A percentile compares a stretch with the other conserved stretches of the same genome.
phyloP scores from a whole-genome alignment of 2,888 invertebrate genomes.

The Chaetogeoica ovagalla region DNA sequence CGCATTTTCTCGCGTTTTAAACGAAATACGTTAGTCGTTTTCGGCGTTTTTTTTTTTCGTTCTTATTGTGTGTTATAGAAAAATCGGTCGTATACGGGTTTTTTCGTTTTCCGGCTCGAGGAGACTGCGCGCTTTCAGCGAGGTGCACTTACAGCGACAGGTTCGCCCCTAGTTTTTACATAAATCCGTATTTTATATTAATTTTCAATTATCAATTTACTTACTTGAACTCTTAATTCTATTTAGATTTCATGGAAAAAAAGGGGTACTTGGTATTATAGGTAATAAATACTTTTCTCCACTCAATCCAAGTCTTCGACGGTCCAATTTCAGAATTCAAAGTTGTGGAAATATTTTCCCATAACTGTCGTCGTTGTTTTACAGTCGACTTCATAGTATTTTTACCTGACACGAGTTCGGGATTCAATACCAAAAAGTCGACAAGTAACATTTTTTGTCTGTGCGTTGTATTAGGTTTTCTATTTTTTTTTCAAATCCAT shows the following conservation, averaged over 20 bases:
- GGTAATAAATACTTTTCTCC: neutral
- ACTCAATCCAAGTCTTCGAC: neutral
- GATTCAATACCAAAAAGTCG: neutral
- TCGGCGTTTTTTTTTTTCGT: too few relatives aligned
- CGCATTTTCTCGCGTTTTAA: too few relatives aligned
- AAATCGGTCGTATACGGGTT: too few relatives aligned
- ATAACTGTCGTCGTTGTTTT: neutral
- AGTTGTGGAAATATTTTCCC: neutral
- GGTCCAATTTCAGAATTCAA: neutral
- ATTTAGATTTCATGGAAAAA: neutral
- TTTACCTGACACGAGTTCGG: neutral
- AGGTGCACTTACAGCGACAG: too few relatives aligned
- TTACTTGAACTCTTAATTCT: too few relatives aligned
- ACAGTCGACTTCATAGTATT: neutral
- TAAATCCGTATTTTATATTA: too few relatives aligned
- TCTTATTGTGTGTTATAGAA: too few relatives aligned
- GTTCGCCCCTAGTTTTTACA: too few relatives aligned
- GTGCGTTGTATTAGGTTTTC: neutral
- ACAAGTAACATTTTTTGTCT: constrained; percentile 2
- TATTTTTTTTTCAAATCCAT: neutral
- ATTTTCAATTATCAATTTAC: too few relatives aligned
- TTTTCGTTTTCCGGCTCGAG: too few relatives aligned
- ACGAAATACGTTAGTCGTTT: too few relatives aligned
- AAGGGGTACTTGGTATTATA: neutral
- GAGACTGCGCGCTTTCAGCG: too few relatives aligned